phyloP scores from a whole-genome alignment of 2,797 vertebrate species.

The Phoxinus dragarum region DNA sequence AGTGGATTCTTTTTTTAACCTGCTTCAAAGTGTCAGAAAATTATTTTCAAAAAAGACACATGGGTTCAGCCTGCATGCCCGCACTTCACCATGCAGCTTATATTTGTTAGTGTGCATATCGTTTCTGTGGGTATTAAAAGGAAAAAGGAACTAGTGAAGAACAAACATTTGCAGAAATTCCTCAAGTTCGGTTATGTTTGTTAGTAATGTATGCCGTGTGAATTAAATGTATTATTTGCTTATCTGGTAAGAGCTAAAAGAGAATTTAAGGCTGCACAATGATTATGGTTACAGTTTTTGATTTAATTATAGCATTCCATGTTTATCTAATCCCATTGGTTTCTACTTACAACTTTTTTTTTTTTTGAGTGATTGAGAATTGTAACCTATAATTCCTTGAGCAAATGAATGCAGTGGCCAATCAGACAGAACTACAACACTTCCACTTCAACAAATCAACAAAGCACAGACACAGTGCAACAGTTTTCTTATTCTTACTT shows the following conservation, averaged over 20 bases:
- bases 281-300: not conserved
- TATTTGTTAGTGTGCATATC: not conserved
- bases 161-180: not conserved
- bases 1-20: conserved; percentile 18
- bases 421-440: not conserved
- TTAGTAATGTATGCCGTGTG: not conserved
- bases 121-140: not conserved
- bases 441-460: not conserved
- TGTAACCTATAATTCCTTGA: not conserved
- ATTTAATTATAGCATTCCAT: not conserved
- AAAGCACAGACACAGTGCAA: not conserved
- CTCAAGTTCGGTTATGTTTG: not conserved
- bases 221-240: not conserved
- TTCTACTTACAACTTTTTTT: not conserved
- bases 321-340: not conserved
- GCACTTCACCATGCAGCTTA: not conserved
- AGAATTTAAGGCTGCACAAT: not conserved
- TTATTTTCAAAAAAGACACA: not conserved
- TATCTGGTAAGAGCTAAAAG: not conserved
- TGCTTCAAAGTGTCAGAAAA: conserved; percentile 31
- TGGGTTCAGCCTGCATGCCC: not conserved
- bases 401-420: not conserved
- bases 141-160: not conserved
- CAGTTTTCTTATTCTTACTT: not conserved
- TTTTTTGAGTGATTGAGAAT: not conserved